Conservation (phyloP, 2,797 vertebrate species). For the Simalia tracyae region DNA sequence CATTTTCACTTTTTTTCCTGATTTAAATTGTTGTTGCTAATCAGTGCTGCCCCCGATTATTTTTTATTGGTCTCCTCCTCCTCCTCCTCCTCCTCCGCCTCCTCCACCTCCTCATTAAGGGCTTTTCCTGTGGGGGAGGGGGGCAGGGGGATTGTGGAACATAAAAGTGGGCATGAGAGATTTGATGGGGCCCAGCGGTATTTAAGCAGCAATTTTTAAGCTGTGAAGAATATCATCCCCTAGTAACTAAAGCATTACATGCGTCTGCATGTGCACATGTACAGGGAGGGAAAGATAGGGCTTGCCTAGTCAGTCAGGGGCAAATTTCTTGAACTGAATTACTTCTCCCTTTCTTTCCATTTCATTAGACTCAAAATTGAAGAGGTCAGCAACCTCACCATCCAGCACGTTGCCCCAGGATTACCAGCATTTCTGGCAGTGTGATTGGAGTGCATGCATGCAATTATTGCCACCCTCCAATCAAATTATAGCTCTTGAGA, state of each 20-base stretch:
- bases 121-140: not conserved
- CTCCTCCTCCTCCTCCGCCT: not conserved
- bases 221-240: not conserved
- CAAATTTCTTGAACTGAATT: not conserved
- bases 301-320: not conserved
- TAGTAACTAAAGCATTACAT: not conserved
- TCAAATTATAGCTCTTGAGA: not conserved
- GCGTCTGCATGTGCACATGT: not conserved
- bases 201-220: not conserved
- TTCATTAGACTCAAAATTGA: not conserved
- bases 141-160: not conserved
- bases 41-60: not conserved
- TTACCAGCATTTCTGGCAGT: not conserved
- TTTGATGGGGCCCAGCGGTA: not conserved
- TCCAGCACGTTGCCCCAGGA: not conserved
- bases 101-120: not conserved
- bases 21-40: not conserved
- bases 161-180: not conserved
- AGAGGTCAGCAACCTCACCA: not conserved
- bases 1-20: not conserved
- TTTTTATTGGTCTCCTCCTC: not conserved
- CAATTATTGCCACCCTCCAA: not conserved
- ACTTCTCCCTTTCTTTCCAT: too few species aligned
- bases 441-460: not conserved
- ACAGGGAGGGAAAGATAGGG: not conserved